Base-by-base conservation (phyloP, 2,113 vertebrate species). In the Falco punctatus region DNA sequence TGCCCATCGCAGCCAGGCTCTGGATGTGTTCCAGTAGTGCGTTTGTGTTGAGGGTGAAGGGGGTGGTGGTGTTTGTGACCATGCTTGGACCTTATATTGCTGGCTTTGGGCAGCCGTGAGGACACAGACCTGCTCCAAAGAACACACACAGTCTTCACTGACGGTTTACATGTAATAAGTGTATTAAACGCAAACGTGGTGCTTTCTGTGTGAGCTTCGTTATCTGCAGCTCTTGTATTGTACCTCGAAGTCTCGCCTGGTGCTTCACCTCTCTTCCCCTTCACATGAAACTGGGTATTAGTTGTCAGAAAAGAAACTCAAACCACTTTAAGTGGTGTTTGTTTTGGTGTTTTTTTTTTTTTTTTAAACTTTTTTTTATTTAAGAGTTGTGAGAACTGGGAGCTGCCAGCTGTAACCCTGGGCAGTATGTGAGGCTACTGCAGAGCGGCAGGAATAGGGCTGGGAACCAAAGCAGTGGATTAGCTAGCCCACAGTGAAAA, bases 151-250 rank as follows among this genome's bases (percentile, higher is more conserved):
- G 15, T 61, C 44, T 35, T 79, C 10, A 9, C 16, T 69, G 20
- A 2, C 30, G 52, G 27, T 49, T 51, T 5, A 65, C 65, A 17
- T 48, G 30, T 61, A 49, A 54, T 42, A 71, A 79, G 74, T 20
- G 9, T 5, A 44, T 9, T 2, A 79, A 62, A 44, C 13, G 32
- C 32, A 57, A 61, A 17, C 1, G 2, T 0, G 0, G 15, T 38
- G 27, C 27, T 81, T 88, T 77, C 22, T 3, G 1, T 58, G 33
- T 49, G 28, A 49, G 35, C 4, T 77, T 30, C 0, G 0, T 67
- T 27, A 57, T 58, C 46, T 81, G 65, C 46, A 78, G 1, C 59
- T 78, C 66, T 40, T 35, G 21, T 20, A 0, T 44, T 44, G 27
- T 73, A 70, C 51, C 44, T 79, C 40, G 52, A 61, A 65, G 24